Base-by-base conservation (phyloP, 2,797 vertebrate species). In the Coendou prehensilis region DNA sequence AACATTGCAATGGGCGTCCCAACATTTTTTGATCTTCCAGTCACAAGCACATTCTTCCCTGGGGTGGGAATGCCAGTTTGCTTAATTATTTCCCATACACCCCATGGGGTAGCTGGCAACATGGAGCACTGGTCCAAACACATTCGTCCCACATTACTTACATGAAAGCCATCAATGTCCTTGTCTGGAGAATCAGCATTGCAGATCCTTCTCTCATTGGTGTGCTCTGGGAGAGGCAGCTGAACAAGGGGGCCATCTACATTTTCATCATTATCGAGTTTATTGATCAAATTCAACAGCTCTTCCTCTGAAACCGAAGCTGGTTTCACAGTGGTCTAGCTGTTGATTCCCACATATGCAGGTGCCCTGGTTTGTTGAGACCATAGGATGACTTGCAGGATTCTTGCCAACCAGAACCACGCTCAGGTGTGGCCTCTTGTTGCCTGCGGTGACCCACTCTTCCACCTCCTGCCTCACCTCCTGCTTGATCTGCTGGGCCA, bases 1-100 rank as follows among this genome's bases (percentile, higher is more conserved):
- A 99, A 97, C 99, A 99, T 99, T 3, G 99, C 99, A 1, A 99
- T 99, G 63, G 99, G 99, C 99, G 99, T 99, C 1, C 99, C 99
- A 26, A 99, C 99, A 0, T 99, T 99, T 98, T 99, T 99, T 1
- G 99, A 99, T 85, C 99, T 99, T 57, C 99, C 99, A 0, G 99
- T 99, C 83, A 99, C 99, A 57, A 99, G 98, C 17, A 99, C 99
- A 0, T 99, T 99, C 98, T 99, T 99, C 52, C 99, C 99, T 67
- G 99, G 96, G 0, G 99, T 99, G 0, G 99, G 99, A 98, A 99
- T 99, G 78, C 99, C 99, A 81, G 99, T 99, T n/a, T 99, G 99
- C 97, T 99, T 99, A 89, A 99, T 99, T 86, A 99, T 99, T 97
- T 99, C 99, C 99, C 99, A 99, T 52, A 99, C 99, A 0, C 99